Percentiles rank a stretch among this genome's conserved stretches.
Evolutionary conservation across 2,888 invertebrate species (phyloP).

Genomic region (Lydus trimaculatus): DNA sequence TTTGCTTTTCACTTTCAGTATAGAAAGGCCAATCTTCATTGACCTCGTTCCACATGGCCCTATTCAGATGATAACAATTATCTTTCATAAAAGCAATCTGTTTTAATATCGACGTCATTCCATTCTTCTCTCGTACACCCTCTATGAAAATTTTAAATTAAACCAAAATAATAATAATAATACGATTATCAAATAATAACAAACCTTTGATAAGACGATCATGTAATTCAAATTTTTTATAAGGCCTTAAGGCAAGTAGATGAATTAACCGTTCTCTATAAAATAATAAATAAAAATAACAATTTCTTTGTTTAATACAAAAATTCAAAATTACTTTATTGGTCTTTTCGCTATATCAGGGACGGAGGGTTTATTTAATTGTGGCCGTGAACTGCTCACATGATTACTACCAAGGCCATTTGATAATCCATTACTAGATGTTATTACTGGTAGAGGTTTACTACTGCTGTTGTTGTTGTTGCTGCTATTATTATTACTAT

Average conservation of each 20-base stretch:
- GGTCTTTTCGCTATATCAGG: conserved; percentile 78
- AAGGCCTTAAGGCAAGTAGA: conserved; percentile 89
- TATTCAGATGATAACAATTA: conserved; percentile 87
- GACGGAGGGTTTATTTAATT: conserved; percentile 59
- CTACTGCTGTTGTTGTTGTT: conserved; percentile 46
- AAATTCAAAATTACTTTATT: conserved; percentile 65
- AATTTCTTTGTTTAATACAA: neutral
- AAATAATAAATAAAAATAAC: conserved; percentile 12
- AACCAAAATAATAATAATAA: conserved; percentile 6
- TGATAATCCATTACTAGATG: conserved; percentile 49
- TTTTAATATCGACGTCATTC: conserved; percentile 79
- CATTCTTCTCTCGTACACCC: conserved; percentile 82
- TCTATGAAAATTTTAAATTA: conserved; percentile 68
- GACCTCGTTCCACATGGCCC: conserved; percentile 91
- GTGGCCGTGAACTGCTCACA: conserved; percentile 60
- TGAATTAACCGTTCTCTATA: conserved; percentile 86
- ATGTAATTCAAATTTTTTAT: conserved; percentile 91
- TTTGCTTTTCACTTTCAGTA: conserved; percentile 85
- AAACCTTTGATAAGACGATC: conserved; percentile 82
- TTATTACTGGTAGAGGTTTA: conserved; percentile 49
- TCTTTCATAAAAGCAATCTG: conserved; percentile 84
- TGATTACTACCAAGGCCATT: conserved; percentile 57
- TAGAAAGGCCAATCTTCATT: conserved; percentile 95
- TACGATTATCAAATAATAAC: too few relatives aligned
- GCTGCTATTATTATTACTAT: conserved; percentile 33